Evolutionary conservation across 2,113 vertebrate genomes (phyloP), one percentile per base, ranked within the genome.

Genomic region (Paedocypris sp.): DNA sequence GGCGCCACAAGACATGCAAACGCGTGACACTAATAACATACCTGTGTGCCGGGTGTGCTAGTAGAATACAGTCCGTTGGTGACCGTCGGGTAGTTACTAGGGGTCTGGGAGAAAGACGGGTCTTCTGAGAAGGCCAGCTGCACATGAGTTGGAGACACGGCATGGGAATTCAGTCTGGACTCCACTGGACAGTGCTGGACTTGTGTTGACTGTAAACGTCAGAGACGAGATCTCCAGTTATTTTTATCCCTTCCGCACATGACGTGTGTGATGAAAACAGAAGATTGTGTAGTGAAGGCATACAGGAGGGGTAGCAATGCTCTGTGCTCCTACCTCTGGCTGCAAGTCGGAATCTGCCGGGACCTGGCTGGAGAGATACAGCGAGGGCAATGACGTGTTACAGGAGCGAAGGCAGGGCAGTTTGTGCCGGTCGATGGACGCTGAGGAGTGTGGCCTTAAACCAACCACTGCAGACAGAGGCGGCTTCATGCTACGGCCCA

Each of bases 331-430:
- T 74, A 85, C 85, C 51, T 85, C 79, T 15, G 48, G 68, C 60
- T 62, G 73, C 4, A 74, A 52, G 58, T 35, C 73, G 2, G 58
- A 60, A 47, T 85, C 77, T 6, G 26, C 52, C 46, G 74, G 11
- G 33, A 76, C 78, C 66, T 84, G 83, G 70, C 84, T 85, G 47
- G 85, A 78, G 70, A 89, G 79, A 73, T 85, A 88, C 67, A 93
- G 83, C 11, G 89, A 72, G 1, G 90, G 91, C 43, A 92, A 80
- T 51, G 91, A 92, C 41, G 83, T 83, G 76, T 91, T 91, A 79
- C 87, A 81, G 57, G 88, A 79, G 41, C 81, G 82, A 49, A 88
- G 83, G 54, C 79, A 83, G 72, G 88, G 83, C 67, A 82, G 76
- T 64, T 81, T 84, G 48, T 87, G 82, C 19, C 79, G 82, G 75